Percentiles rank a stretch among this genome's conserved stretches.
phyloP scores from a whole-genome alignment of 2,888 invertebrate genomes.

The Eristalis intricaria region DNA sequence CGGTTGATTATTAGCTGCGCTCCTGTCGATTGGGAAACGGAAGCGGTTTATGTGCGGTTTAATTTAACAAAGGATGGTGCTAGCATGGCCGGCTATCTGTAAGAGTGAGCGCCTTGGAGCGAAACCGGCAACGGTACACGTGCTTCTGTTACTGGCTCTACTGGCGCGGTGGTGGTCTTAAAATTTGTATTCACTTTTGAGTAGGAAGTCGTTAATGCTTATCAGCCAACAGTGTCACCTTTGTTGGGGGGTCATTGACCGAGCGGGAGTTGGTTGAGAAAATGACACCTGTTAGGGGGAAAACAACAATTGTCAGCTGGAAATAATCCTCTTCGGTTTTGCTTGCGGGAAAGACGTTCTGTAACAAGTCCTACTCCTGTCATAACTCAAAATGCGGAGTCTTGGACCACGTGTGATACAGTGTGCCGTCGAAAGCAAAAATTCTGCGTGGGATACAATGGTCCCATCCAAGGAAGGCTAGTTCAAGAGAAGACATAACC shows the following conservation, averaged over 20 bases:
- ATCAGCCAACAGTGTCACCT: background rate
- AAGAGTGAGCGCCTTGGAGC: background rate
- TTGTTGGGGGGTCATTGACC: background rate
- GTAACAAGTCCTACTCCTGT: too few species aligned
- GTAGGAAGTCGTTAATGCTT: background rate
- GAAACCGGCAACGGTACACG: background rate
- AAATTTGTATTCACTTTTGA: background rate
- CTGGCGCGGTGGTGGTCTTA: background rate
- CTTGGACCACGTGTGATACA: too few species aligned
- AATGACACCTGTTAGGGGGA: background rate
- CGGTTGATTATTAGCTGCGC: background rate
- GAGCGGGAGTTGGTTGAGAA: background rate
- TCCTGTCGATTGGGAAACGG: constrained; percentile 1
- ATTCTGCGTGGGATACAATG: too few species aligned
- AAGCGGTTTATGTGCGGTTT: background rate
- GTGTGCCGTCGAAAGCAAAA: too few species aligned
- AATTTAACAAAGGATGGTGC: background rate
- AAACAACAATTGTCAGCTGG: too few species aligned
- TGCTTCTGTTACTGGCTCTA: background rate
- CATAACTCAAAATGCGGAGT: too few species aligned
- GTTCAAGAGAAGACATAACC: too few species aligned
- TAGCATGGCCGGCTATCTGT: background rate
- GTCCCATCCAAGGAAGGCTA: too few species aligned
- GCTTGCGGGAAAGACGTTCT: too few species aligned
- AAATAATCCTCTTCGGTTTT: too few species aligned